Base-by-base conservation (phyloP, 2,888 invertebrate species). In the Iselma pallidipennis region DNA sequence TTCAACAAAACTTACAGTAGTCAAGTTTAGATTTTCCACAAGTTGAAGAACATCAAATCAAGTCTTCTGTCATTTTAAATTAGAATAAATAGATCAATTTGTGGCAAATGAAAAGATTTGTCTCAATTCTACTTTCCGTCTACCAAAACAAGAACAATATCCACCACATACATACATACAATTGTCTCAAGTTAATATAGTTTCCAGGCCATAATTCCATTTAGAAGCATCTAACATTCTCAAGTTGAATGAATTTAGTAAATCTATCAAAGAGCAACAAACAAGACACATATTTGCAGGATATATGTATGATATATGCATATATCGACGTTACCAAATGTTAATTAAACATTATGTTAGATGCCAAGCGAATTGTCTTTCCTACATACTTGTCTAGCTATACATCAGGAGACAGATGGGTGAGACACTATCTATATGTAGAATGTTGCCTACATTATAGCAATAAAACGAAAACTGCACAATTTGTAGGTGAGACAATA, bases 51-150 rank as follows among this genome's bases (percentile, higher is more conserved):
- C 23, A 45, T 45, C 45, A 45, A 45, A 45, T 45, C 45, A 45
- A 21, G n/a, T 42, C 19, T 25, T 25, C 25, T 25, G 25, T 25
- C 12, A 9, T 45, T 12, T 23, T 12, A 45, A 45, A 45, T 45
- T 45, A 45, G n/a, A 45, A 45, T n/a, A 45, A 45, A 45, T 45
- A 23, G 45, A 45, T 23, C 45, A 45, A 45, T 45, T 45, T 23
- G 10, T 21, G 12, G 23, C 23, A 45, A 45, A 45, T 45, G 45
- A 45, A 45, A 21, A 12, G 45, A 21, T 45, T 23, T 23, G 23
- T 45, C 45, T 45, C 45, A 45, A 45, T 45, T 45, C 6, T 10
- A 45, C 23, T 45, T 21, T 45, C 1, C 21, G 12, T 12, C 5
- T 19, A 23, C 21, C 6, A 45, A 28, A 12, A 23, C 21, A 21